Base-by-base conservation (phyloP, 2,888 invertebrate genomes). In the Thecophora atra region DNA sequence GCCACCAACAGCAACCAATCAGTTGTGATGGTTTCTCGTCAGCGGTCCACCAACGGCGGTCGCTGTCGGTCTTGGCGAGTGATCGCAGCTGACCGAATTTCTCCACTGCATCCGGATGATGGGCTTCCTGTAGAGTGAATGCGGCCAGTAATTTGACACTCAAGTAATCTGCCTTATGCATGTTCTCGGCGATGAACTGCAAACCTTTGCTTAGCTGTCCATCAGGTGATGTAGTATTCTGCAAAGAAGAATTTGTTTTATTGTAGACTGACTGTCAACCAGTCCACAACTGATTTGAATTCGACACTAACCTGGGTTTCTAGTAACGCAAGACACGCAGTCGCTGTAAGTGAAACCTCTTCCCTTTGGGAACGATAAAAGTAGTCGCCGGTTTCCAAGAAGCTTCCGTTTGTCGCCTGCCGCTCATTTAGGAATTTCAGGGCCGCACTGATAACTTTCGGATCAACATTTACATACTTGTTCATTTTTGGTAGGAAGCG, bases 41-140 rank as follows among this genome's bases (percentile, higher is more conserved):
- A 13, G 87, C 85, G 72, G 93, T 91, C 97, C 97, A 97, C 92
- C 94, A 95, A 79, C 92, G 92, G 79, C 90, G 89, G 69, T 91
- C 93, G 2, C 79, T 88, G 68, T 89, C 87, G 19, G 89, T 85
- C 75, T 89, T 87, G 73, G 88, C 88, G 76, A 92, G 89, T 1
- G 92, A 91, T 4, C 89, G 87, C 0, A 83, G 73, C 3, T 77
- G 58, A 0, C 75, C 74, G 4, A 84, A 74, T 24, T 79, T 77
- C 52, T 79, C 77, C 52, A 90, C 89, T 72, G 91, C 92, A 21
- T 90, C 89, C 0, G 92, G 89, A 82, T 94, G 93, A 64, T 91
- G 90, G 0, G 94, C 93, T 69, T 92, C 85, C 71, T 94, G 92
- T 0, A 98, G 87, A 0, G 93, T 94, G 81, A 93, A 94, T 1